These are phyloP conservation scores for Calonectris borealis DNA, from an alignment of 2,113 vertebrate genomes.

Conservation along the genomic window DNA sequence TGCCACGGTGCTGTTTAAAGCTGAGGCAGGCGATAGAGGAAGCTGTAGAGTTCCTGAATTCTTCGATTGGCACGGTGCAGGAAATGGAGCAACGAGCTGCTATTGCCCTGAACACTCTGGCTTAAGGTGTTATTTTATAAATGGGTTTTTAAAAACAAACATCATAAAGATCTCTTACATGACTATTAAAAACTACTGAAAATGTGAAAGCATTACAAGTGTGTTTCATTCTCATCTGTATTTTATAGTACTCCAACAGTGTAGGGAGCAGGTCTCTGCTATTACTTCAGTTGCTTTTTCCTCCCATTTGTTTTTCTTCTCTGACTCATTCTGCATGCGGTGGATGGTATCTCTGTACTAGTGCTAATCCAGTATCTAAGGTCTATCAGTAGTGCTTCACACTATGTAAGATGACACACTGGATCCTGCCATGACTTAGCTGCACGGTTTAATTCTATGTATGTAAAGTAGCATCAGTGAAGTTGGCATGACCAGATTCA, in stretches of 20 bases:
- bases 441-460: background rate
- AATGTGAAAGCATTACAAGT: background rate
- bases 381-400: background rate
- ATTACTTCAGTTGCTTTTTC: background rate
- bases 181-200: background rate
- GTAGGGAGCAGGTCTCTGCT: background rate
- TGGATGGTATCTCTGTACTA: background rate
- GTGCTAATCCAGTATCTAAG: background rate
- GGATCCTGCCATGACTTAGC: background rate
- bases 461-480: background rate
- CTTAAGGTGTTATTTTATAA: conserved; percentile 31
- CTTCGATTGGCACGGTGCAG: conserved; percentile 3
- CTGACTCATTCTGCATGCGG: background rate
- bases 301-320: background rate
- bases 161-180: background rate
- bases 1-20: background rate
- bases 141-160: background rate
- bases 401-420: background rate
- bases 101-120: background rate
- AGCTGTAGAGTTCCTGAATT: conserved; percentile 65
- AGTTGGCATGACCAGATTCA: background rate
- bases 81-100: conserved; percentile 41
- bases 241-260: background rate
- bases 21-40: conserved; percentile 63
- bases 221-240: background rate